phyloP scores from a whole-genome alignment of 1,140 invertebrate genomes.

The Neuroterus valhalla region DNA sequence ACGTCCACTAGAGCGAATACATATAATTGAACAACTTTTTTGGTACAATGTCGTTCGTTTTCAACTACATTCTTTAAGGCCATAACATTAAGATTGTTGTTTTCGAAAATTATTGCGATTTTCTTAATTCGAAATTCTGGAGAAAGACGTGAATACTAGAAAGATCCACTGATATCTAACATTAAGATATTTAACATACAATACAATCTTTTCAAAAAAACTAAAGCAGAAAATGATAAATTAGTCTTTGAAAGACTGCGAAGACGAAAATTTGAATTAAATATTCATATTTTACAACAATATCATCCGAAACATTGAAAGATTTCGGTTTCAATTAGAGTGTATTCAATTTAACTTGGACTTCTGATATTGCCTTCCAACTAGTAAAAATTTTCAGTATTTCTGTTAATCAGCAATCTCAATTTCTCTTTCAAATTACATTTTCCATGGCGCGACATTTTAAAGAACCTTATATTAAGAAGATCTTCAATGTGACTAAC shows the following conservation, averaged over 20 bases:
- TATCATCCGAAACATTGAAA: no score
- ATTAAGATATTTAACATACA: constrained; percentile 18
- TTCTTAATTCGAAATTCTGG: constrained; percentile 8
- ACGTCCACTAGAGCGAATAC: not conserved
- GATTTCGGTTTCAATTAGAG: no score
- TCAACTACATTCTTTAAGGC: constrained; percentile 23
- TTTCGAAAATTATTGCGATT: not conserved
- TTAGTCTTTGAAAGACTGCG: not conserved
- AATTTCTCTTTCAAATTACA: constrained; percentile 6
- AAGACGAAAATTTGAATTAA: not conserved
- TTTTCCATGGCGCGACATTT: not conserved
- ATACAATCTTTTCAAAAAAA: not conserved
- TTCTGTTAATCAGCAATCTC: not conserved
- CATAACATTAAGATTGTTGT: constrained; percentile 30
- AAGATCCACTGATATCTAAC: constrained; percentile 19
- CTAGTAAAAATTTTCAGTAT: no score
- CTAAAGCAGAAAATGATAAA: constrained; percentile 19
- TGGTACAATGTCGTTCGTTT: not conserved
- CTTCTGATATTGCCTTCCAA: no score
- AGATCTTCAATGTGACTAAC: not conserved
- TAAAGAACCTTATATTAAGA: not conserved
- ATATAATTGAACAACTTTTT: not conserved
- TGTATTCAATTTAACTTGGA: no score
- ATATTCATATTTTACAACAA: not conserved
- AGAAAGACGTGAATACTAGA: constrained; percentile 12